Evolutionary conservation across 2,797 vertebrate species (phyloP), one percentile per base, ranked within the genome.

Genomic region (Bradypodion pumilum): DNA sequence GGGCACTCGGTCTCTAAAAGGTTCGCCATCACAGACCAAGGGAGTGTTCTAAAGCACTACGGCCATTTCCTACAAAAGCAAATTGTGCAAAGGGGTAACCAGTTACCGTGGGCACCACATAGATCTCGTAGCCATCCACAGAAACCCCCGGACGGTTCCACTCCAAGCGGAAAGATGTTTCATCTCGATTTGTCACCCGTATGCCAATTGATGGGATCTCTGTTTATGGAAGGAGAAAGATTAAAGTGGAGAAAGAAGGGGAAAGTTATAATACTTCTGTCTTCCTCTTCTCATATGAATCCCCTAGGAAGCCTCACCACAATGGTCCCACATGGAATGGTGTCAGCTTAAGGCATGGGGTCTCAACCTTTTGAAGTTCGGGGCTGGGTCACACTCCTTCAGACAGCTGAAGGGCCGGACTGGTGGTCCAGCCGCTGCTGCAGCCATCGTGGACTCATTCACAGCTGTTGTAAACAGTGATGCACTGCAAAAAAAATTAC

Each of bases 111-210:
- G 95, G 95, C 86, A 76, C 94, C 89, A 97, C 96, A 74, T 93
- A 94, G 91, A 97, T 91, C 85, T 91, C 46, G 89, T 96, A 97
- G 16, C 83, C 91, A 5, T 97, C 95, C 4, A 97, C 97, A 86
- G 93, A 90, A 59, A 95, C 83, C 0, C 87, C 12, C 19, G 97
- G 95, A 1, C 78, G 94, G 37, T 93, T 96, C 97, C 97, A 97
- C 66, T 91, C 81, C 86, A 97, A 82, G 6, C 93, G 95, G 84
- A 95, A 95, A 0, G 96, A 94, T 0, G 95, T 92, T 63, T 97
- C 96, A 0, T 95, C 95, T 91, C 97, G 60, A 78, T 95, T 92
- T 16, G 29, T 93, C 80, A 95, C 88, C 0, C 60, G 94, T 80
- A 97, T 88, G 16, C 94, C 88, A 10, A 97, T 92, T 0, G 87